A percentile compares a stretch with the other conserved stretches of the same genome.
Conservation (phyloP, 2,888 invertebrate genomes). For the Thymelicus sylvestris region DNA sequence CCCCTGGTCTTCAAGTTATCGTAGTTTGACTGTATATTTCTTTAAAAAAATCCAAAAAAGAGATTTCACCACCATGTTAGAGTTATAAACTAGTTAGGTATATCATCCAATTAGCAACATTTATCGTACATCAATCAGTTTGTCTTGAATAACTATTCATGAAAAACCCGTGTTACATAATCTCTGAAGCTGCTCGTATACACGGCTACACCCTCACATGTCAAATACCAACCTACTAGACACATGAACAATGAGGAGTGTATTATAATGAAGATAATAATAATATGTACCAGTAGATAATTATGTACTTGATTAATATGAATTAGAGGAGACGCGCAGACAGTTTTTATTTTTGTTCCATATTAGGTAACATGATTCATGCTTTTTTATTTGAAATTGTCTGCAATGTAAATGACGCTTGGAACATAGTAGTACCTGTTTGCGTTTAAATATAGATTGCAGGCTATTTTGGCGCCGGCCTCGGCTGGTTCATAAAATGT, state of each 20-base stretch:
- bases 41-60: too few relatives aligned
- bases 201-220: too few relatives aligned
- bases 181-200: too few relatives aligned
- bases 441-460: conserved; percentile 45
- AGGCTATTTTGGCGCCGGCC: conserved; percentile 62
- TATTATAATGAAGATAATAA: neutral
- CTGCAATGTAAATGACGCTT: conserved; percentile 25
- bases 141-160: too few relatives aligned
- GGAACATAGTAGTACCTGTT: conserved; percentile 41
- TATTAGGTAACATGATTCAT: conserved; percentile 18
- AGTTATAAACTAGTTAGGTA: too few relatives aligned
- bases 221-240: too few relatives aligned
- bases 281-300: neutral
- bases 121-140: too few relatives aligned
- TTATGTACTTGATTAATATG: neutral
- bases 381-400: conserved; percentile 26
- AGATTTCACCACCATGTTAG: too few relatives aligned
- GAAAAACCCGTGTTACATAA: too few relatives aligned
- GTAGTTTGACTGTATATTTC: too few relatives aligned
- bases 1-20: too few relatives aligned
- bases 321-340: neutral
- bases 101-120: too few relatives aligned
- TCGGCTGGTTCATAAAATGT: conserved; percentile 67
- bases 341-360: conserved; percentile 20
- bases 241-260: neutral